Base-by-base conservation (phyloP, 1,140 invertebrate genomes). In the Halyomorpha halys region DNA sequence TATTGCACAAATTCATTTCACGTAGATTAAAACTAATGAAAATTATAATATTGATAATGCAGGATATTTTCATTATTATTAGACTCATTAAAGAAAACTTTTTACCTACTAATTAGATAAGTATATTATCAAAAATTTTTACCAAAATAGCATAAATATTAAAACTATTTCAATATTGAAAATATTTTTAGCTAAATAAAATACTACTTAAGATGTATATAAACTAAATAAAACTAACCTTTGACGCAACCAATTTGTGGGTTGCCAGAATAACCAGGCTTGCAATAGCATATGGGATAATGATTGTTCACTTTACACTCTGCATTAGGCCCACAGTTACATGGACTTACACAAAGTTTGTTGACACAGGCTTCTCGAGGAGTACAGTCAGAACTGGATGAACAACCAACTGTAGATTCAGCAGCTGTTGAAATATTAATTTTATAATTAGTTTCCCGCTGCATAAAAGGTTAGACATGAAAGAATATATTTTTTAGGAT, bases 261-360 rank as follows among this genome's bases (percentile, higher is more conserved):
- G 75, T 91, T 90, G 70, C 89, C 89, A 25, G 87, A 89, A 72
- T 82, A 89, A 53, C 87, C 87, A 18, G 83, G 80, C 69, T 81
- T 75, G 72, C 91, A 94, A 67, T 79, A 82, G 71, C 90, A 93
- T 8, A 85, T 82, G 39, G 90, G 87, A 76, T 89, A 87, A 71
- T 94, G 90, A 73, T 88, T 83, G 54, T 80, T 75, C 1, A 92
- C 87, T 63, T 76, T 77, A 73, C 91, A 94, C 68, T 89, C 84
- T 3, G 90, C 84, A 71, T 92, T 85, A 1, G 80, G 76, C 47
- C 90, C 91, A 71, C 91, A 94, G 64, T 88, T 86, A 68, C 91
- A 94, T 0, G 91, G 90, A 72, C 82, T 87, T 6, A 86, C 81
- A 72, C 91, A 94, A 11, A 80, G 75, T 51, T 80, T 77, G 68